Conservation (phyloP, 2,797 vertebrate genomes). For the Poeciliopsis paucimaculata region DNA sequence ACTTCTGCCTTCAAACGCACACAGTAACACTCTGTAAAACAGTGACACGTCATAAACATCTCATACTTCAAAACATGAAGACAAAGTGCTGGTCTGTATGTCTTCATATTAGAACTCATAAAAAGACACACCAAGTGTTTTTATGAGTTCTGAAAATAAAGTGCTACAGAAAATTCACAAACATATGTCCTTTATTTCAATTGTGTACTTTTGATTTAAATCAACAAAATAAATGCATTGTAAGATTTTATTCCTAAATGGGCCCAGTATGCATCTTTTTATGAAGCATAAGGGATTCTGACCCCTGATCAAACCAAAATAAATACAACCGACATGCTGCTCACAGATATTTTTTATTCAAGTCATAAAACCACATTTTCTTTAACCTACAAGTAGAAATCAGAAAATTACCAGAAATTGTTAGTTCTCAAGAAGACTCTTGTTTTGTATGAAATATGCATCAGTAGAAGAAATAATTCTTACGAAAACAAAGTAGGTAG, state of each 20-base stretch:
- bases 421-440: not conserved
- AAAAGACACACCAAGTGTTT: not conserved
- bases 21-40: too few relatives aligned
- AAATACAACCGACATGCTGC: not conserved
- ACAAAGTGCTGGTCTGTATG: not conserved
- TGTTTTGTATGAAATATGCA: not conserved
- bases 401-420: not conserved
- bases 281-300: not conserved
- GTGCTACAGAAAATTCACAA: not conserved
- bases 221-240: not conserved
- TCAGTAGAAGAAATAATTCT: not conserved
- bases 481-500: not conserved
- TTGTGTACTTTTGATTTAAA: not conserved
- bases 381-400: not conserved
- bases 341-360: not conserved
- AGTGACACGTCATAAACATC: too few relatives aligned
- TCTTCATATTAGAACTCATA: not conserved
- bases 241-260: not conserved
- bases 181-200: not conserved
- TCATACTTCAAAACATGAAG: too few relatives aligned
- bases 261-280: not conserved
- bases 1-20: too few relatives aligned
- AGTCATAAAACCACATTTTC: not conserved
- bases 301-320: not conserved
- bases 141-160: not conserved